Evolutionary conservation across 1,140 invertebrate species (phyloP).

Genomic region (Pogonognathellus flavescens): DNA sequence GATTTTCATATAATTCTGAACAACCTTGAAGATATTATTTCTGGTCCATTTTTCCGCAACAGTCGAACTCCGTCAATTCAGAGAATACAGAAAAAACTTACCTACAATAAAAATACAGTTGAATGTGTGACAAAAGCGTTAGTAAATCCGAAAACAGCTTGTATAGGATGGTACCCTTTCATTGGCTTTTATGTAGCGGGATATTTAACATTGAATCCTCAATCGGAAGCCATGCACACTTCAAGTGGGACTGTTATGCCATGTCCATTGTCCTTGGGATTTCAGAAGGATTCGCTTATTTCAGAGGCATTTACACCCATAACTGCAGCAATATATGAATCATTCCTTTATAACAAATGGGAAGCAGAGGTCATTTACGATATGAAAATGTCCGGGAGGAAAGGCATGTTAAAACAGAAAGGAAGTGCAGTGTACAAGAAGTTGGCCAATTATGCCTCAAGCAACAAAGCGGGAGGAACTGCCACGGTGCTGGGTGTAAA

Average conservation of each 20-base stretch:
- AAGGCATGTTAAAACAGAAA: neutral
- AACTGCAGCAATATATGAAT: neutral
- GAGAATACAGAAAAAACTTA: neutral
- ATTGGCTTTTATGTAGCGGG: neutral
- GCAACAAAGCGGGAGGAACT: too few relatives aligned
- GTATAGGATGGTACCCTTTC: neutral
- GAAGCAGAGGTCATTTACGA: neutral
- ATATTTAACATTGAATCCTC: neutral
- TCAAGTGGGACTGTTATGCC: neutral
- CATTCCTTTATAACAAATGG: neutral
- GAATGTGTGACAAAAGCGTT: neutral
- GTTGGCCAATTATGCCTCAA: neutral
- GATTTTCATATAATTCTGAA: neutral
- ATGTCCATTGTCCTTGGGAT: neutral
- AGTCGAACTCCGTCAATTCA: neutral
- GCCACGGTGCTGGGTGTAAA: neutral
- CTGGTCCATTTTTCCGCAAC: neutral
- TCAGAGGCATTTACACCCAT: neutral
- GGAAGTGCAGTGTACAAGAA: neutral
- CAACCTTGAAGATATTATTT: neutral
- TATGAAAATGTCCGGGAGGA: neutral
- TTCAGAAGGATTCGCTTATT: neutral
- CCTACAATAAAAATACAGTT: neutral
- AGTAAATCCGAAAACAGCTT: neutral
- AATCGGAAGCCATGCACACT: neutral